These are phyloP conservation scores for Pecten maximus DNA, from an alignment of 2,888 invertebrate species.

Conservation along the genomic window DNA sequence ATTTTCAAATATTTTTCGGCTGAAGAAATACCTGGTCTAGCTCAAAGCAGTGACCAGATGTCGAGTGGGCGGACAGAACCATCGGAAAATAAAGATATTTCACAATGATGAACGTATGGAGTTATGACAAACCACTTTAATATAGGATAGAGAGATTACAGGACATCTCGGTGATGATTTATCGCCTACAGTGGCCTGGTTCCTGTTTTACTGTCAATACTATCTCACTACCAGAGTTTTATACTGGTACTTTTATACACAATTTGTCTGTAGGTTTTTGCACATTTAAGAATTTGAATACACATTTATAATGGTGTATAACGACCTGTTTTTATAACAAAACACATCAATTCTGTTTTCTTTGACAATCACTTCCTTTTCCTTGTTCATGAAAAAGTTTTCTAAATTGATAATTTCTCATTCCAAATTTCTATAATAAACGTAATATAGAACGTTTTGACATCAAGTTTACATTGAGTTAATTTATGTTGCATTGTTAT, in stretches of 20 bases:
- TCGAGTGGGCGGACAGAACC: neutral
- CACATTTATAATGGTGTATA: neutral
- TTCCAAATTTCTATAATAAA: neutral
- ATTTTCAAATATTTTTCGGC: neutral
- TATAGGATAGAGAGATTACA: neutral
- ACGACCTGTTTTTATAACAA: neutral
- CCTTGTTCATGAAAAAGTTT: neutral
- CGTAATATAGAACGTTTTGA: neutral
- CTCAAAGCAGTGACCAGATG: constrained; percentile 20
- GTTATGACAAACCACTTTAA: constrained; percentile 2
- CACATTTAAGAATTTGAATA: neutral
- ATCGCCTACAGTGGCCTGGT: neutral
- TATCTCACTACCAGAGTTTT: neutral
- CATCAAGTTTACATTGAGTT: neutral
- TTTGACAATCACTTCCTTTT: neutral
- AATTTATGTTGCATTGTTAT: too few species aligned
- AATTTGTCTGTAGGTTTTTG: constrained; percentile 22
- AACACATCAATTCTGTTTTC: neutral
- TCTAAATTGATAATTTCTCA: neutral
- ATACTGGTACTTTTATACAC: neutral
- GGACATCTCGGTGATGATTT: neutral
- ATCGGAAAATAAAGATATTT: neutral
- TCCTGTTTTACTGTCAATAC: neutral
- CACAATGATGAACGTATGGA: neutral
- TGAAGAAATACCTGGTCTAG: neutral